These are phyloP conservation scores for Tetrax tetrax DNA, from an alignment of 2,113 vertebrate genomes.

Conservation along the genomic window DNA sequence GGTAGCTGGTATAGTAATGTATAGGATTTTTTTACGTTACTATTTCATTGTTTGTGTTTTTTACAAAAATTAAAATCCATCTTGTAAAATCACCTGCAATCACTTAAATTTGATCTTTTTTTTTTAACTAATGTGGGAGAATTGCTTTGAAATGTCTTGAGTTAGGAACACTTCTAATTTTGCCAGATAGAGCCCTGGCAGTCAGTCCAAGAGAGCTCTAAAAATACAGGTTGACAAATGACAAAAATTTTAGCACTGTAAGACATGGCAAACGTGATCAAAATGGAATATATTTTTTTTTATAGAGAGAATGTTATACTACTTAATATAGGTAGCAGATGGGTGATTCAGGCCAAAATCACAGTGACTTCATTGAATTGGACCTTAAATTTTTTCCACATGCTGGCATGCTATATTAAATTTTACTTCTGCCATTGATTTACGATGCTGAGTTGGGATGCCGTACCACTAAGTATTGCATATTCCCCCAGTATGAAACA, in stretches of 20 bases:
- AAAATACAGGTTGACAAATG: constrained; percentile 30
- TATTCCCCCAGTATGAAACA: neutral
- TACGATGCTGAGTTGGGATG: neutral
- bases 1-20: neutral
- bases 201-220: constrained; percentile 2
- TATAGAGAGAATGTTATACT: neutral
- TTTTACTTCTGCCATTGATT: constrained; percentile 52
- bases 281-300: constrained; percentile 8
- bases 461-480: neutral
- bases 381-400: constrained; percentile 47
- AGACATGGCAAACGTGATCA: neutral
- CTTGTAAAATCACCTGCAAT: neutral
- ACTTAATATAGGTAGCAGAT: constrained; percentile 39
- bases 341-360: neutral
- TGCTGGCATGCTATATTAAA: constrained; percentile 30
- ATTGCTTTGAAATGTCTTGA: constrained; percentile 1
- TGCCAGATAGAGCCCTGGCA: constrained; percentile 52
- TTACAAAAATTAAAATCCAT: neutral
- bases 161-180: constrained; percentile 17
- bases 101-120: neutral
- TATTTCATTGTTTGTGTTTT: neutral
- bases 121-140: neutral
- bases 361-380: constrained; percentile 22
- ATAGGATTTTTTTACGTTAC: neutral
- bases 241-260: neutral